Conservation (phyloP, 2,113 vertebrate species). For the Oriolus oriolus region DNA sequence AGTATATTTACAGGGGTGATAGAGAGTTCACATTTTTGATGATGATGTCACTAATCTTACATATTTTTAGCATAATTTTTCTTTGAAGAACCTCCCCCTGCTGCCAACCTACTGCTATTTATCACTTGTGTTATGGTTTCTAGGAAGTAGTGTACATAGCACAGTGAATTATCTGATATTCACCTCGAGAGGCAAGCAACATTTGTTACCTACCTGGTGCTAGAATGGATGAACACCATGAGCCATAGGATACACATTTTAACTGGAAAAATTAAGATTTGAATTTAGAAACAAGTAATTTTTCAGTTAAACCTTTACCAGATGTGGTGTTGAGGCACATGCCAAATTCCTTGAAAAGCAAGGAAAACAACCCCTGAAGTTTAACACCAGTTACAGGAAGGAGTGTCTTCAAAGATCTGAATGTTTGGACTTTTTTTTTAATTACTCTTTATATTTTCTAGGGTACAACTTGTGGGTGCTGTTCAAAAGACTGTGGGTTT, state of each 20-base stretch:
- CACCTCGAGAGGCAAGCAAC: not conserved
- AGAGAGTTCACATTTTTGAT: not conserved
- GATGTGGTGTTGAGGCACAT: not conserved
- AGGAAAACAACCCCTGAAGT: not conserved
- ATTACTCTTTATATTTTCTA: not conserved
- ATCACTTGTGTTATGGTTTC: not conserved
- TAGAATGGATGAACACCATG: not conserved
- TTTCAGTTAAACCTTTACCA: constrained; percentile 11
- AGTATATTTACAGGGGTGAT: not conserved
- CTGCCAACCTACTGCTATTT: not conserved
- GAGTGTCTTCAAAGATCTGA: not conserved
- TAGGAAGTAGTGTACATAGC: not conserved
- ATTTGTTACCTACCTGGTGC: not conserved
- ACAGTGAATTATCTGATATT: not conserved
- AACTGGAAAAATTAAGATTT: not conserved
- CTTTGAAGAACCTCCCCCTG: not conserved
- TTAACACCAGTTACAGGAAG: not conserved
- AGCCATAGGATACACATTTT: not conserved
- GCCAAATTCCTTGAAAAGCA: not conserved
- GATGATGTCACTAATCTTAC: not conserved
- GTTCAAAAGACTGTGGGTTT: not conserved
- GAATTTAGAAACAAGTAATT: not conserved
- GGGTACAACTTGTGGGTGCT: not conserved
- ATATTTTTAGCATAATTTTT: not conserved
- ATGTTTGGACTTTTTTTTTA: not conserved